Percentiles rank a stretch among this genome's conserved stretches.
phyloP scores from a whole-genome alignment of 2,113 vertebrate species.

The Malurus elegans region DNA sequence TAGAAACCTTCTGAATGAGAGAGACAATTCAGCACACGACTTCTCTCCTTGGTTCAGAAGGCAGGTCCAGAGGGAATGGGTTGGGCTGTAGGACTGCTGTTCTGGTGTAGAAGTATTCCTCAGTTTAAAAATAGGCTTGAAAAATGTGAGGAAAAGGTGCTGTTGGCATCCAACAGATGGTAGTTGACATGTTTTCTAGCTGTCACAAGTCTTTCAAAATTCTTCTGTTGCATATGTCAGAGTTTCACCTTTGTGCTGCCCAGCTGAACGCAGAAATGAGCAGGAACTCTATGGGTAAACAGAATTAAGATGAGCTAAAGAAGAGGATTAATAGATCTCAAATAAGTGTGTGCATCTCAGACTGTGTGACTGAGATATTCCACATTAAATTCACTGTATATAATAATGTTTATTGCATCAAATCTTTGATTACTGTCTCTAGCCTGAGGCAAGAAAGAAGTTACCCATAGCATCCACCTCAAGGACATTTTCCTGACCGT shows the following conservation, averaged over 20 bases:
- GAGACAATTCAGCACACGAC: neutral
- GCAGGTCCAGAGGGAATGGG: neutral
- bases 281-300: neutral
- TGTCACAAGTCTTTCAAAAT: neutral
- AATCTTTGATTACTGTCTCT: neutral
- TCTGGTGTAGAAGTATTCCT: neutral
- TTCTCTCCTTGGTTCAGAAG: neutral
- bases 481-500: neutral
- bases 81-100: neutral
- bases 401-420: neutral
- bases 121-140: neutral
- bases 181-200: neutral
- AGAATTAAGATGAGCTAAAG: neutral
- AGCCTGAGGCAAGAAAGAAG: neutral
- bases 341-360: neutral
- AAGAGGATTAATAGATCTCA: neutral
- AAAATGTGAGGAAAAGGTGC: neutral
- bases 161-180: neutral
- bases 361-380: neutral
- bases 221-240: neutral
- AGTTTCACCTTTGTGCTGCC: constrained; percentile 20
- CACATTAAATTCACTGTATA: neutral
- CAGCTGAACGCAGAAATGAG: neutral
- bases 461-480: neutral
- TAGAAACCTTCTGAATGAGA: neutral